These are phyloP conservation scores for Dinoponera quadriceps DNA, from an alignment of 1,140 invertebrate genomes.

Conservation along the genomic window DNA sequence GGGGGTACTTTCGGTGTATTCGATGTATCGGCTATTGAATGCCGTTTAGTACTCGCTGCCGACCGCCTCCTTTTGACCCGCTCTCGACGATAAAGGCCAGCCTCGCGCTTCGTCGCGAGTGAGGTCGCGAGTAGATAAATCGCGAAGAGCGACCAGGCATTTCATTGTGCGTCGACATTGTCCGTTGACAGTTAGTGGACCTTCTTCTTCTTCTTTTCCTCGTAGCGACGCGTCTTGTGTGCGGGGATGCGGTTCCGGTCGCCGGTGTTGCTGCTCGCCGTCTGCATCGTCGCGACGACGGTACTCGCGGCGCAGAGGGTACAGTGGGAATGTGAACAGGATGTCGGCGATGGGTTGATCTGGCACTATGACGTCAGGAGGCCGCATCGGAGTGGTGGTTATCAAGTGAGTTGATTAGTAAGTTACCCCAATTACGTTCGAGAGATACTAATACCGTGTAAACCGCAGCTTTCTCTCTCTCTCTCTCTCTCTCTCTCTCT, in stretches of 20 bases:
- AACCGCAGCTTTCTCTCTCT: too few relatives aligned
- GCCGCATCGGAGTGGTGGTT: constrained; percentile 52
- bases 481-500: background rate
- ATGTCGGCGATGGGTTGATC: constrained; percentile 70
- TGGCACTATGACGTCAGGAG: constrained; percentile 77
- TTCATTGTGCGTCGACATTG: background rate
- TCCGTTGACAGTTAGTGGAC: background rate
- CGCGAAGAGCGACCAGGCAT: background rate
- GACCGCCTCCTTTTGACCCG: too few relatives aligned
- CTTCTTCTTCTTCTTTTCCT: constrained; percentile 7
- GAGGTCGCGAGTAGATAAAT: background rate
- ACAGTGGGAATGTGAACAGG: constrained; percentile 61
- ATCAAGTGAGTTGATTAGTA: constrained; percentile 75
- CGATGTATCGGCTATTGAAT: constrained; percentile 65
- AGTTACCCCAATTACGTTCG: background rate
- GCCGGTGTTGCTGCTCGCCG: constrained; percentile 20
- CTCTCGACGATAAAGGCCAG: background rate
- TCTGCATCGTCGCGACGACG: constrained; percentile 4
- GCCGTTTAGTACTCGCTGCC: constrained; percentile 6
- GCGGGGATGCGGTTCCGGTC: background rate
- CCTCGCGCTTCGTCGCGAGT: too few relatives aligned
- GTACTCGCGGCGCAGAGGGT: constrained; percentile 13
- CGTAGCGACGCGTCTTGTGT: background rate
- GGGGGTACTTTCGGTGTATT: constrained; percentile 67
- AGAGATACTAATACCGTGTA: too few relatives aligned